Evolutionary conservation across 2,113 vertebrate genomes (phyloP).

Genomic region (Triplophysa siluroides): DNA sequence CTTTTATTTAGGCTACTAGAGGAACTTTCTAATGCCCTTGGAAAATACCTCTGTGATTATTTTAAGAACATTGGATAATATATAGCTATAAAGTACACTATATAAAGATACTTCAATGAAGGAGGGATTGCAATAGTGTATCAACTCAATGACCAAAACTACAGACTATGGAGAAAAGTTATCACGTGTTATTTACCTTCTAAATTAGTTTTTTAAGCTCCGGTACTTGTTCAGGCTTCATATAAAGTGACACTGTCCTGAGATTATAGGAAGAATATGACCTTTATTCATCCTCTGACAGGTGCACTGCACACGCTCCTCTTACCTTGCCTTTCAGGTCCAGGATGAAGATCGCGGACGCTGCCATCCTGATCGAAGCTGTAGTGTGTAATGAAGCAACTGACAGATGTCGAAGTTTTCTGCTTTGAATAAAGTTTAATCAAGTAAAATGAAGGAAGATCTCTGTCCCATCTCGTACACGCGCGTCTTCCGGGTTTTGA

Average conservation of each 20-base stretch:
- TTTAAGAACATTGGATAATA: too few relatives aligned
- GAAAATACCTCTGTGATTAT: too few relatives aligned
- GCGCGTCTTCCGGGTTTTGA: slow-evolving; percentile 55
- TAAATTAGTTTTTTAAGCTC: not conserved
- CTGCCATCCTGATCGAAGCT: slow-evolving; percentile 68
- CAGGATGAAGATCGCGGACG: slow-evolving; percentile 79
- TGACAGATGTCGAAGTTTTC: not conserved
- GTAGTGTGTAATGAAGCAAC: not conserved
- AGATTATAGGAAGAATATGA: not conserved
- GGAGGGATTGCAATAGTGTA: too few relatives aligned
- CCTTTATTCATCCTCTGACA: slow-evolving; percentile 25
- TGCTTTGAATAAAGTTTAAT: not conserved
- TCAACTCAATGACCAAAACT: too few relatives aligned
- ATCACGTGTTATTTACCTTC: not conserved
- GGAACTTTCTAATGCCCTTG: too few relatives aligned
- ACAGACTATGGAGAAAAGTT: too few relatives aligned
- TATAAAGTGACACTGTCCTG: not conserved
- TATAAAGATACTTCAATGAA: too few relatives aligned
- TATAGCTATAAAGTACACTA: too few relatives aligned
- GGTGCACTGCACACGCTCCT: slow-evolving; percentile 50
- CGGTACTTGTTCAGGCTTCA: not conserved
- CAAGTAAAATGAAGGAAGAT: not conserved
- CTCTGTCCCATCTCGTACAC: slow-evolving; percentile 38
- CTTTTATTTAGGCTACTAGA: too few relatives aligned
- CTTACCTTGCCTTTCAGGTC: slow-evolving; percentile 83